These are phyloP conservation scores for Clamator glandarius DNA, from an alignment of 2,797 vertebrate species.

Conservation along the genomic window DNA sequence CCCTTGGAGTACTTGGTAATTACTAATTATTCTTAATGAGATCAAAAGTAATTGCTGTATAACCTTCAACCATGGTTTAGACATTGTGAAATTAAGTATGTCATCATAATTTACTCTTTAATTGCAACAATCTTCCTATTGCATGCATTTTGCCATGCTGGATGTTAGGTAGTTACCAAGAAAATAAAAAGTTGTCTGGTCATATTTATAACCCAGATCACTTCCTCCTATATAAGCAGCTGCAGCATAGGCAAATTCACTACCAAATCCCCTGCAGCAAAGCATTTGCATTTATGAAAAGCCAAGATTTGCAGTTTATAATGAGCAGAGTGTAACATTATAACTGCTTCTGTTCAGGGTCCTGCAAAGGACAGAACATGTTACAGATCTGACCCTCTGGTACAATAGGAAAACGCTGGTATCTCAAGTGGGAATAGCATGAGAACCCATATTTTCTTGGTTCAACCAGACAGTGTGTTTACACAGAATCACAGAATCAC, in stretches of 20 bases:
- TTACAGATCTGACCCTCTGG: not conserved
- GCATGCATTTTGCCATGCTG: not conserved
- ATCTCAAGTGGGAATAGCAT: not conserved
- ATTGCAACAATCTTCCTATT: slow-evolving; percentile 36
- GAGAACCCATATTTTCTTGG: not conserved
- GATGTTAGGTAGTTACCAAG: not conserved
- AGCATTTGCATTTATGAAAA: not conserved
- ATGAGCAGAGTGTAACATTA: not conserved
- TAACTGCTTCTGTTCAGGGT: not conserved
- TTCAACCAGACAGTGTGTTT: not conserved
- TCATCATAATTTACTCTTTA: slow-evolving; percentile 63
- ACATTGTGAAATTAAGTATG: slow-evolving; percentile 60
- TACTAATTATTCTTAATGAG: slow-evolving; percentile 72
- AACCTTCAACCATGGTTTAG: slow-evolving; percentile 66
- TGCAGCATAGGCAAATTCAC: not conserved
- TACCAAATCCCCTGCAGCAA: not conserved
- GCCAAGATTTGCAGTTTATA: not conserved
- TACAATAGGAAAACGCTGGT: not conserved
- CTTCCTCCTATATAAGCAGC: not conserved
- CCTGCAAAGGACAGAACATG: not conserved
- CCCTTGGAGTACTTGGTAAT: slow-evolving; percentile 46
- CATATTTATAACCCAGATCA: not conserved
- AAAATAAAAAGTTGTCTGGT: slow-evolving; percentile 32
- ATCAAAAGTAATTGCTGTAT: slow-evolving; percentile 66
- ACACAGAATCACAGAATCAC: too few species aligned